Conservation (phyloP, 2,113 vertebrate species). For the Ciconia boyciana region DNA sequence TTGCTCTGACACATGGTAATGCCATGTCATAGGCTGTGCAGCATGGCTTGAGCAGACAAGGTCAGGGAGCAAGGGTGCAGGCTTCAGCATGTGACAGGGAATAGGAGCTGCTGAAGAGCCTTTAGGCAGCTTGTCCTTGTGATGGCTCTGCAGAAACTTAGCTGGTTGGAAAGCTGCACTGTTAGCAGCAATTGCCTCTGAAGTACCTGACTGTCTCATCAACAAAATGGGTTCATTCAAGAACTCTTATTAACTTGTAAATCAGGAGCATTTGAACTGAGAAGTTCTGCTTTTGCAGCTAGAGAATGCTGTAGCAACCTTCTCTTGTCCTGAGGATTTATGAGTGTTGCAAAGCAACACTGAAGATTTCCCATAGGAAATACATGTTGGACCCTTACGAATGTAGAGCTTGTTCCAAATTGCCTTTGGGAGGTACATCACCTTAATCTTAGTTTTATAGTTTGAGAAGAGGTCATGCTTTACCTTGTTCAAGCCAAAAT, state of each 20-base stretch:
- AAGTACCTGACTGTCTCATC: not conserved
- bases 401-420: not conserved
- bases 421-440: not conserved
- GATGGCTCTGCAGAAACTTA: not conserved
- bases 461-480: not conserved
- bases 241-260: not conserved
- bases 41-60: not conserved
- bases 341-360: not conserved
- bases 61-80: not conserved
- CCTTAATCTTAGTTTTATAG: too few relatives aligned
- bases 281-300: not conserved
- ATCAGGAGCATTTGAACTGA: not conserved
- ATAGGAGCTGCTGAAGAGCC: not conserved
- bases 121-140: not conserved
- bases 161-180: not conserved
- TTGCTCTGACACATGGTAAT: not conserved
- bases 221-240: not conserved
- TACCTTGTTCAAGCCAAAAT: not conserved
- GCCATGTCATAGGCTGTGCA: not conserved
- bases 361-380: not conserved
- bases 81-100: not conserved
- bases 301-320: not conserved
- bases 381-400: fast-evolving
- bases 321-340: not conserved
- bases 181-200: not conserved